Conservation (phyloP, 2,113 vertebrate species). For the Clarias batrachus region DNA sequence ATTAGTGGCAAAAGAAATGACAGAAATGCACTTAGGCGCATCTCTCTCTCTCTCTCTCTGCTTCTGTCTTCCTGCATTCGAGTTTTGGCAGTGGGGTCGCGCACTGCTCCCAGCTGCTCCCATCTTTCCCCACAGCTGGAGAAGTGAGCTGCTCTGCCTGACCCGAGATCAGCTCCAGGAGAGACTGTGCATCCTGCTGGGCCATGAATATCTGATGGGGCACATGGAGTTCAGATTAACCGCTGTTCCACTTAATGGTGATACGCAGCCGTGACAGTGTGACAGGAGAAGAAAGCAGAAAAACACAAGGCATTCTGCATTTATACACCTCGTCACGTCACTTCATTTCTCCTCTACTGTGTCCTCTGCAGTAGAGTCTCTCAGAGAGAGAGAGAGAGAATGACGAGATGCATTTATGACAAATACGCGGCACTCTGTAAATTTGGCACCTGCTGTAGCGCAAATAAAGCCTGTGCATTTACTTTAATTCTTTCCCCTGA, state of each 20-base stretch:
- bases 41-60: background rate
- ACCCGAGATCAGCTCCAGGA: constrained; percentile 26
- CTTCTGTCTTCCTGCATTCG: constrained; percentile 28
- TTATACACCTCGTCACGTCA: background rate
- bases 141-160: constrained; percentile 18
- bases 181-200: constrained; percentile 21
- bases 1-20: background rate
- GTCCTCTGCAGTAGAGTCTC: constrained; percentile 22
- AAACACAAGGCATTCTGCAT: constrained; percentile 29
- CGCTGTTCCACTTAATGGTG: constrained; percentile 31
- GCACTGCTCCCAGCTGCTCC: constrained; percentile 26
- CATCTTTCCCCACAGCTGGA: constrained; percentile 18
- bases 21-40: background rate
- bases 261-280: constrained; percentile 15
- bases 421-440: constrained; percentile 65
- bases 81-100: constrained; percentile 22
- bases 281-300: background rate
- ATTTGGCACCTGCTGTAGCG: constrained; percentile 63
- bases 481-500: constrained; percentile 63
- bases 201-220: constrained; percentile 47
- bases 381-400: constrained; percentile 3
- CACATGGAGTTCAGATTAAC: constrained; percentile 43
- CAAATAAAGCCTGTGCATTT: constrained; percentile 61
- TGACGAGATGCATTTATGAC: constrained; percentile 58
- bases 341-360: constrained; percentile 24